A percentile compares a stretch with the other conserved stretches of the same genome.
These are phyloP conservation scores for Harpalus rubripes DNA, from an alignment of 2,888 invertebrate species.

Conservation along the genomic window DNA sequence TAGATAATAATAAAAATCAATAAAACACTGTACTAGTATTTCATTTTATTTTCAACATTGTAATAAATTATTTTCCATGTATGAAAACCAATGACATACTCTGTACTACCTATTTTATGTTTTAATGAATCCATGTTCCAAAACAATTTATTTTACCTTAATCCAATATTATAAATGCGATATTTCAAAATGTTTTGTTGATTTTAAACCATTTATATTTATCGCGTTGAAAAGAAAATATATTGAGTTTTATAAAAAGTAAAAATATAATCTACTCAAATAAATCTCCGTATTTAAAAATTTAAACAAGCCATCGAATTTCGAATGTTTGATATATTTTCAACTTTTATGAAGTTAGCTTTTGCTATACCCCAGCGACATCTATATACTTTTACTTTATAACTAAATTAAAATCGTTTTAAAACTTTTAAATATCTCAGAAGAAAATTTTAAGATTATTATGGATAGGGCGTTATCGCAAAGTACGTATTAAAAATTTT, in stretches of 20 bases:
- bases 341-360: conserved; percentile 36
- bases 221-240: background rate
- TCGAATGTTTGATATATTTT: conserved; percentile 4
- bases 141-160: background rate
- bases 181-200: background rate
- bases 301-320: background rate
- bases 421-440: conserved; percentile 52
- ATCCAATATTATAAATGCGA: background rate
- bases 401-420: conserved; percentile 58
- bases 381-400: conserved; percentile 54
- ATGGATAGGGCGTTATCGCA: conserved; percentile 25
- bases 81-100: too few species aligned
- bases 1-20: too few species aligned
- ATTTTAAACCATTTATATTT: background rate
- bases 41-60: too few species aligned
- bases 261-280: conserved; percentile 11
- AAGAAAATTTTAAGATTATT: conserved; percentile 56
- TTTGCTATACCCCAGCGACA: conserved; percentile 15
- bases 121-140: background rate
- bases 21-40: too few species aligned
- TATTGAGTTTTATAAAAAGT: background rate
- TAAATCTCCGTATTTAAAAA: background rate
- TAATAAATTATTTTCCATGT: too few species aligned
- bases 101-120: too few species aligned
- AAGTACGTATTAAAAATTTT: conserved; percentile 57